phyloP scores from a whole-genome alignment of 2,888 invertebrate species.

The Mesopsocus fuscifrons region DNA sequence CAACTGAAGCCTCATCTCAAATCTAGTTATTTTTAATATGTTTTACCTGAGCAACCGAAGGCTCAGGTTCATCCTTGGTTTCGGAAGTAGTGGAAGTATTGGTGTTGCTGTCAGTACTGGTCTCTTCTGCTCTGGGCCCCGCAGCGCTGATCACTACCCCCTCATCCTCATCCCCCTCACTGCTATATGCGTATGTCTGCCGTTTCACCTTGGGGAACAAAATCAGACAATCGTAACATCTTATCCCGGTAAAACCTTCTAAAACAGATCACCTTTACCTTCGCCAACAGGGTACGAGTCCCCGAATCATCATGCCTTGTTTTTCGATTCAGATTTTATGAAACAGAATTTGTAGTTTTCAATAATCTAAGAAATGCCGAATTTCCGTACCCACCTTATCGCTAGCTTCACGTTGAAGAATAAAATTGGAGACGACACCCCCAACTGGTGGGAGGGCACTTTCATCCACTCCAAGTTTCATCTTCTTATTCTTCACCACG shows the following conservation, averaged over 20 bases:
- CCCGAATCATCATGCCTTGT: too few species aligned
- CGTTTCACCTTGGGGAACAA: not conserved
- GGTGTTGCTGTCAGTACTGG: not conserved
- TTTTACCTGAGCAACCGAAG: constrained; percentile 3
- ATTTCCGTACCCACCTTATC: too few species aligned
- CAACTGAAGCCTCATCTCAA: too few species aligned
- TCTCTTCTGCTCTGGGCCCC: not conserved
- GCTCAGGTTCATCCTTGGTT: constrained; percentile 1
- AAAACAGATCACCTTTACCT: too few species aligned
- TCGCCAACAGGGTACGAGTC: too few species aligned
- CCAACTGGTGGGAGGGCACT: constrained; percentile 1
- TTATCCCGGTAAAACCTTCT: too few species aligned
- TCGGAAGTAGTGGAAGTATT: not conserved
- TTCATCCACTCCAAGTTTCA: not conserved
- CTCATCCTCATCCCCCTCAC: not conserved
- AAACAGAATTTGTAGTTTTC: too few species aligned
- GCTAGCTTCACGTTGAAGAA: not conserved
- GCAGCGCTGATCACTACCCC: constrained; percentile 2
- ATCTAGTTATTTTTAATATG: not conserved
- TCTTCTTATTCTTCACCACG: constrained; percentile 2
- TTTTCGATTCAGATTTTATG: too few species aligned
- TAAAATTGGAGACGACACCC: constrained; percentile 1
- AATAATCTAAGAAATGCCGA: too few species aligned
- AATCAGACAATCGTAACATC: too few species aligned
- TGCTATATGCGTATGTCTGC: not conserved